phyloP scores from a whole-genome alignment of 2,113 vertebrate species.

The Vulpes lagopus region DNA sequence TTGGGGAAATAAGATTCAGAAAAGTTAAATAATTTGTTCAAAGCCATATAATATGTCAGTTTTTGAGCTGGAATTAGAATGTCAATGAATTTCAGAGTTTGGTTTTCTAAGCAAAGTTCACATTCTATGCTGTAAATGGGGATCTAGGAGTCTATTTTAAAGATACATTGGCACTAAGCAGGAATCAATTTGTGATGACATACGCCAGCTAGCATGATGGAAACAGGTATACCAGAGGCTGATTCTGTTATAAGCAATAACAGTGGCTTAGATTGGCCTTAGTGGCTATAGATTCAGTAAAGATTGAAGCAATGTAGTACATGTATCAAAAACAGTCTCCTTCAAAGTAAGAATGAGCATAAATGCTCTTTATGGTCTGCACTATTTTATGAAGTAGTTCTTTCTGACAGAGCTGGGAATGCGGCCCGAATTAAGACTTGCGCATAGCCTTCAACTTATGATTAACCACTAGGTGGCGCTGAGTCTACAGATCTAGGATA shows the following conservation, averaged over 20 bases:
- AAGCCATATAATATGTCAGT: neutral
- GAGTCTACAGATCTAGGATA: conserved; percentile 29
- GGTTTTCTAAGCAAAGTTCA: neutral
- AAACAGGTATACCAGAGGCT: neutral
- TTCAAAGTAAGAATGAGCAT: neutral
- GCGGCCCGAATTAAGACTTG: neutral
- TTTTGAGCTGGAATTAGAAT: neutral
- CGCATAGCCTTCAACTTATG: neutral
- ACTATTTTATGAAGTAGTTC: neutral
- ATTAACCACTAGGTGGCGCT: conserved; percentile 70
- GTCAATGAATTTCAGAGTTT: neutral
- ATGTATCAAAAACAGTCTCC: neutral
- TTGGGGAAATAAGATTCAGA: neutral
- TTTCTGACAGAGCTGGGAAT: neutral
- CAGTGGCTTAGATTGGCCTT: neutral
- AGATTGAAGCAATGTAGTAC: neutral
- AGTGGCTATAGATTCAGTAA: neutral
- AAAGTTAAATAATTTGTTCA: neutral
- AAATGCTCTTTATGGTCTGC: neutral
- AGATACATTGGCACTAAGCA: fast-evolving
- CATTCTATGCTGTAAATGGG: neutral
- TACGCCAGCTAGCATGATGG: neutral
- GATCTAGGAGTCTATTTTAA: neutral
- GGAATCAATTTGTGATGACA: neutral
- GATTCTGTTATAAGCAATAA: neutral